Conservation (phyloP, 2,113 vertebrate genomes). For the Planiliza haematocheilus region DNA sequence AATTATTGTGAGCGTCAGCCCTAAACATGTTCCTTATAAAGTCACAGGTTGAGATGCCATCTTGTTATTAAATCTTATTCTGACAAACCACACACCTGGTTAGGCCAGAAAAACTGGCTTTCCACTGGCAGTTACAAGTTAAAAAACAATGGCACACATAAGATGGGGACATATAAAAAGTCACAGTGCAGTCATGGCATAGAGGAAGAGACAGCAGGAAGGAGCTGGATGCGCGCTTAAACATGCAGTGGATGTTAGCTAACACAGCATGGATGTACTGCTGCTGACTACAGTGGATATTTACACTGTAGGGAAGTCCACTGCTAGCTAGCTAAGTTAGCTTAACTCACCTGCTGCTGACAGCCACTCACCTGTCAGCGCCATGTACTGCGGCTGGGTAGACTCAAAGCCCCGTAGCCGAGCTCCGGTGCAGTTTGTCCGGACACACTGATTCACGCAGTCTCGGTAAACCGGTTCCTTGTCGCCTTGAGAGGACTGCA, state of each 20-base stretch:
- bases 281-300: rapidly evolving
- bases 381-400: constrained; percentile 94
- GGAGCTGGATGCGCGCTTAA: not conserved
- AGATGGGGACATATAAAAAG: not conserved
- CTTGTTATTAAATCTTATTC: not conserved
- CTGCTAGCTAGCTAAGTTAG: constrained; percentile 44
- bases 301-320: not conserved
- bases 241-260: not conserved
- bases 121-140: not conserved
- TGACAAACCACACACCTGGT: not conserved
- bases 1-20: too few species aligned
- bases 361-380: constrained; percentile 82
- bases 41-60: too few species aligned
- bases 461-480: constrained; percentile 95
- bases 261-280: not conserved
- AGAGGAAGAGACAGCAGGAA: not conserved
- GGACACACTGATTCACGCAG: constrained; percentile 90
- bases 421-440: constrained; percentile 91
- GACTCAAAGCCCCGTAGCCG: constrained; percentile 90
- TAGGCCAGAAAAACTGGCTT: constrained; percentile 59
- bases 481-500: constrained; percentile 88
- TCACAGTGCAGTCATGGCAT: not conserved
- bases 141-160: not conserved
- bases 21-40: too few species aligned
- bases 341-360: constrained; percentile 30